phyloP scores from a whole-genome alignment of 92 coral and sea anemone species.

The Anthopleura xanthogrammica region DNA sequence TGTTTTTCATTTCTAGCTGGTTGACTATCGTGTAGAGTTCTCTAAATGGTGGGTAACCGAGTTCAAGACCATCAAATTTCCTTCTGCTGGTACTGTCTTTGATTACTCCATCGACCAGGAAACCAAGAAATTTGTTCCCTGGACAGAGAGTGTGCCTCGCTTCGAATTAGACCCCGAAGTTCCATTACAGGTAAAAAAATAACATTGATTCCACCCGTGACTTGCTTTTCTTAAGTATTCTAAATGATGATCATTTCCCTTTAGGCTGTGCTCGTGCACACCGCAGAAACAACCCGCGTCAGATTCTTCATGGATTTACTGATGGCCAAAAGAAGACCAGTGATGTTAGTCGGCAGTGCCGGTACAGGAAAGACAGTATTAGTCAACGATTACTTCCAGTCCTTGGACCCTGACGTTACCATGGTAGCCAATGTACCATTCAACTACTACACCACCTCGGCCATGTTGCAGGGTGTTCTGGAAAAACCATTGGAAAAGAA shows the following conservation, averaged over 20 bases:
- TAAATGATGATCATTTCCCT: slow-evolving; percentile 3
- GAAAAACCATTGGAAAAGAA: slow-evolving; percentile 98
- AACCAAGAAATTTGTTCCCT: slow-evolving; percentile 93
- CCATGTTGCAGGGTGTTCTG: slow-evolving; percentile 93
- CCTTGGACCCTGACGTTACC: slow-evolving; percentile 87
- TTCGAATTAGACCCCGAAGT: slow-evolving; percentile 94
- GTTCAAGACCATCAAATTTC: slow-evolving; percentile 98
- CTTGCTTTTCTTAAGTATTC: background rate
- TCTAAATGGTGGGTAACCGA: slow-evolving; percentile 99
- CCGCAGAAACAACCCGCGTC: slow-evolving; percentile 97
- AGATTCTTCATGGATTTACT: slow-evolving; percentile 98
- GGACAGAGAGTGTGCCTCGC: slow-evolving; percentile 96
- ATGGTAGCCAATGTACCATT: slow-evolving; percentile 96
- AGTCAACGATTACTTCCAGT: slow-evolving; percentile 93
- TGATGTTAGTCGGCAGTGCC: slow-evolving; percentile 98
- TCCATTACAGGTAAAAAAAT: slow-evolving; percentile 79
- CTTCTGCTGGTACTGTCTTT: slow-evolving; percentile 96
- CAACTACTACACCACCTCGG: slow-evolving; percentile 98
- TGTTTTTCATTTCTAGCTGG: slow-evolving; percentile 61
- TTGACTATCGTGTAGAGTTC: slow-evolving; percentile 96
- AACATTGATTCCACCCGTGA: too few relatives aligned
- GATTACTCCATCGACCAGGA: slow-evolving; percentile 91
- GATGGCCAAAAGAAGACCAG: slow-evolving; percentile 96
- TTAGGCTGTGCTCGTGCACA: slow-evolving; percentile 99
- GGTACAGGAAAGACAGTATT: slow-evolving; percentile 99